phyloP scores from a whole-genome alignment of 2,797 vertebrate species.

The Chelmon rostratus region DNA sequence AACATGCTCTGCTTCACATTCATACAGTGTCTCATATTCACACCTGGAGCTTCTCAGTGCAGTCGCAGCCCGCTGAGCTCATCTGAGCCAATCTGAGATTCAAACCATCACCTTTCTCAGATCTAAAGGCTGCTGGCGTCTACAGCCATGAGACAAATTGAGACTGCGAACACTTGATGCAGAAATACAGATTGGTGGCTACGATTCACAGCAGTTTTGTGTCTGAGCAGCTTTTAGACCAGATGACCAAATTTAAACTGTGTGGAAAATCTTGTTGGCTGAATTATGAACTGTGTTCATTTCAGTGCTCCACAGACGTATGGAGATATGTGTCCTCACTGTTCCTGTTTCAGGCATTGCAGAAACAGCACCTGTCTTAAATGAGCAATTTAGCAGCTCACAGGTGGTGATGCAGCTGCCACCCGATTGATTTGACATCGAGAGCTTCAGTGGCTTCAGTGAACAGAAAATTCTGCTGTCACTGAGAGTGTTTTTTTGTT shows the following conservation, averaged over 20 bases:
- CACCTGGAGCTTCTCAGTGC: not conserved
- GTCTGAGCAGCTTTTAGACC: not conserved
- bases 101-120: constrained; percentile 16
- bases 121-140: constrained; percentile 2
- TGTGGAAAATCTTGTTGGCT: not conserved
- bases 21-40: not conserved
- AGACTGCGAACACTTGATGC: constrained; percentile 18
- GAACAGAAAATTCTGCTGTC: not conserved
- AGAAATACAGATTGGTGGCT: not conserved
- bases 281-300: not conserved
- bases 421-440: not conserved
- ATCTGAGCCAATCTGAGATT: constrained; percentile 10
- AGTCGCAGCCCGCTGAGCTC: constrained; percentile 17
- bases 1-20: not conserved
- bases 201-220: not conserved
- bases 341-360: not conserved
- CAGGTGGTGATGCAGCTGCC: not conserved
- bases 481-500: not conserved
- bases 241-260: not conserved
- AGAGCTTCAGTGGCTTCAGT: not conserved
- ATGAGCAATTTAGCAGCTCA: not conserved
- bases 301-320: not conserved
- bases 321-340: not conserved
- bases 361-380: not conserved
- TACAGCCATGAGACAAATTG: constrained; percentile 13